Conservation (phyloP, 35 echinoderm and acorn worm species). For the Nesometra sesokonis region DNA sequence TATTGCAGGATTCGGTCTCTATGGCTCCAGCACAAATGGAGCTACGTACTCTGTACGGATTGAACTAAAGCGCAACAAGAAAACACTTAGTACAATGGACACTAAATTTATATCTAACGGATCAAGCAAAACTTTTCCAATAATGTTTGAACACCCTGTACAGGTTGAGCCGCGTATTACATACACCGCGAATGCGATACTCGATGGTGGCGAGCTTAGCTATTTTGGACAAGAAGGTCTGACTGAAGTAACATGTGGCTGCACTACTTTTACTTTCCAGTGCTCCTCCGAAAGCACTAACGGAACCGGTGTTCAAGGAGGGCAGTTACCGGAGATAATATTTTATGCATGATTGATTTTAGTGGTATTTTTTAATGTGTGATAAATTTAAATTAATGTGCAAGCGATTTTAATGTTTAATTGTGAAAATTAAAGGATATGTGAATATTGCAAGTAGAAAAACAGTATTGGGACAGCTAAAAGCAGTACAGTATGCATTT, state of each 20-base stretch:
- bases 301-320: slow-evolving; percentile 97
- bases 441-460: too few relatives aligned
- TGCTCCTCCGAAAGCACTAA: slow-evolving; percentile 98
- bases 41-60: slow-evolving; percentile 74
- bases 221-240: slow-evolving; percentile 97
- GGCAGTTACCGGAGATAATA: slow-evolving; percentile 94
- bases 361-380: background rate
- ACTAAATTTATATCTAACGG: slow-evolving; percentile 97
- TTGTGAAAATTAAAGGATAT: too few relatives aligned
- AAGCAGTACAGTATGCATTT: too few relatives aligned
- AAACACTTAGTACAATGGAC: slow-evolving; percentile 66
- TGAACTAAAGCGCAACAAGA: slow-evolving; percentile 72
- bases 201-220: slow-evolving; percentile 82
- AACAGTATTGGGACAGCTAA: too few relatives aligned
- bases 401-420: background rate
- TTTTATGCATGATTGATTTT: slow-evolving; percentile 72
- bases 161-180: slow-evolving; percentile 84
- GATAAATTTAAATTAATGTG: background rate
- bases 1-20: slow-evolving; percentile 88
- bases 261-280: slow-evolving; percentile 88
- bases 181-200: slow-evolving; percentile 91
- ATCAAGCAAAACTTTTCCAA: slow-evolving; percentile 73
- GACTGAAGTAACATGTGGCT: slow-evolving; percentile 71
- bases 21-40: slow-evolving; percentile 81
- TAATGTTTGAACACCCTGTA: slow-evolving; percentile 89